These are phyloP conservation scores for Noctua janthina DNA, from an alignment of 2,888 invertebrate species.

Conservation along the genomic window DNA sequence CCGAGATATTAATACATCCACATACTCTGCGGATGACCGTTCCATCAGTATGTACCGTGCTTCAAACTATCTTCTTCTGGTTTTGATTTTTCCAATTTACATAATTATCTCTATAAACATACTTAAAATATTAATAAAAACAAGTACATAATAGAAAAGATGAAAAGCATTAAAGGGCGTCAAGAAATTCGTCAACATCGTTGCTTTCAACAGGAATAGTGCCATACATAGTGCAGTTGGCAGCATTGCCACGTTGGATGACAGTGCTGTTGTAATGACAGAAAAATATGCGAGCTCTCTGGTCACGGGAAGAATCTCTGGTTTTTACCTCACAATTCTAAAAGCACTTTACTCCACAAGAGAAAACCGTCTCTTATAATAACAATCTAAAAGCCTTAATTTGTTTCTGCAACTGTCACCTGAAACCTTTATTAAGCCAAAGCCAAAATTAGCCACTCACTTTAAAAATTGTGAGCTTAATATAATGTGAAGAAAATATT, in stretches of 20 bases:
- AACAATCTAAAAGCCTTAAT: slow-evolving; percentile 8
- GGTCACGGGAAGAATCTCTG: not conserved
- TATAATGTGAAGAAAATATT: slow-evolving; percentile 34
- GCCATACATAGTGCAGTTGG: too few relatives aligned
- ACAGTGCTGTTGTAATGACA: too few relatives aligned
- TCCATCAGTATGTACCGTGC: not conserved
- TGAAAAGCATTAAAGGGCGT: too few relatives aligned
- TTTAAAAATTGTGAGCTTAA: slow-evolving; percentile 16
- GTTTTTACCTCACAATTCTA: not conserved
- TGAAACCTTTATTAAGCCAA: slow-evolving; percentile 22
- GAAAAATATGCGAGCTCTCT: too few relatives aligned
- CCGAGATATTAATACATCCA: slow-evolving; percentile 36
- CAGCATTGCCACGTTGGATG: not conserved
- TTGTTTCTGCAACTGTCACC: slow-evolving; percentile 15
- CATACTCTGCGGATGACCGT: not conserved
- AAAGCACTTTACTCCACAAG: not conserved
- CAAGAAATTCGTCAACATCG: too few relatives aligned
- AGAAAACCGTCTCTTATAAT: slow-evolving; percentile 5
- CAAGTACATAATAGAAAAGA: too few relatives aligned
- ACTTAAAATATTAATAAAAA: too few relatives aligned
- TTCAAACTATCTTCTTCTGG: not conserved
- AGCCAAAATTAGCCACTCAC: slow-evolving; percentile 25
- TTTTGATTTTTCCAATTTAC: not conserved
- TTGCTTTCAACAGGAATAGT: too few relatives aligned
- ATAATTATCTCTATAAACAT: not conserved